Evolutionary conservation across 2,113 vertebrate species (phyloP).

Genomic region (Uria aalge): DNA sequence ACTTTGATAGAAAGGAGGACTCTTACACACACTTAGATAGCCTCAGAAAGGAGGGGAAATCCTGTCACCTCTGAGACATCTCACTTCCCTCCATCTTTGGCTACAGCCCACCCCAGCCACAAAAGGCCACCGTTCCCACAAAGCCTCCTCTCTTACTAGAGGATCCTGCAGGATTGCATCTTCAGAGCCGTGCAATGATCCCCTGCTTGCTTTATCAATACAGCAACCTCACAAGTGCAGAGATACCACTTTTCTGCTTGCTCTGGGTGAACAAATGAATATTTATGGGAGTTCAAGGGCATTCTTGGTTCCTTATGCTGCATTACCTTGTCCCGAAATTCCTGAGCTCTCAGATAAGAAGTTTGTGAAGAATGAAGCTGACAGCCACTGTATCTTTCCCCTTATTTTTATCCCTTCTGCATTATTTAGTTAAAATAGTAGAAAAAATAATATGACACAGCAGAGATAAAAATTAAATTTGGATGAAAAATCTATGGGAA

Average conservation of each 20-base stretch:
- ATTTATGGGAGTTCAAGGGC: neutral
- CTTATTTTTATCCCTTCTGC: neutral
- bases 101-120: neutral
- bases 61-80: neutral
- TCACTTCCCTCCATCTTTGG: neutral
- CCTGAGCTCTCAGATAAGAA: neutral
- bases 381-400: neutral
- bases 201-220: neutral
- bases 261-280: neutral
- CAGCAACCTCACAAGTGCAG: neutral
- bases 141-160: neutral
- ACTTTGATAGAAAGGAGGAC: neutral
- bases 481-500: neutral
- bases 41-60: neutral
- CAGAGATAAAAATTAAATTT: slow-evolving; percentile 26
- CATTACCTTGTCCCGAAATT: neutral
- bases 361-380: neutral
- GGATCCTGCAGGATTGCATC: neutral
- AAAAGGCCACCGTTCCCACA: neutral
- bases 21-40: neutral
- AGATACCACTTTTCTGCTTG: neutral
- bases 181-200: neutral
- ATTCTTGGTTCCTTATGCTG: neutral
- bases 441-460: neutral
- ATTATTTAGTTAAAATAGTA: neutral